phyloP scores from a whole-genome alignment of 2,113 vertebrate genomes.

The Mustelus asterias region DNA sequence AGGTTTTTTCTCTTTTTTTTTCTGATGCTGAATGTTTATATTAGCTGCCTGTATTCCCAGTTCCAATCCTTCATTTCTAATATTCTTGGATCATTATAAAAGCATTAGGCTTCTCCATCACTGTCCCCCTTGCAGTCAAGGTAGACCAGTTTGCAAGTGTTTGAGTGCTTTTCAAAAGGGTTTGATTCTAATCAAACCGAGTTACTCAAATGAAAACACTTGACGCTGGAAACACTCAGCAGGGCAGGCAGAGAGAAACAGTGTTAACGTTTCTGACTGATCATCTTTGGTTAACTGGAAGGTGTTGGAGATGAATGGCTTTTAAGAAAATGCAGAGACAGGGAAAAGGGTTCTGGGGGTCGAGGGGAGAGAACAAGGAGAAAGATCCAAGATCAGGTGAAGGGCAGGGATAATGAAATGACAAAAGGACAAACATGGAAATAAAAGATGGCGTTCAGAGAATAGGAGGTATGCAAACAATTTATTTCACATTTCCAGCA shows the following conservation, averaged over 20 bases:
- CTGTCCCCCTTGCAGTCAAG: background rate
- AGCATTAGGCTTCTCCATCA: background rate
- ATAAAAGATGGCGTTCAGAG: background rate
- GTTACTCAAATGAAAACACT: background rate
- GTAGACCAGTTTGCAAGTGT: background rate
- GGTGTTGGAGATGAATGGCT: background rate
- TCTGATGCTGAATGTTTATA: background rate
- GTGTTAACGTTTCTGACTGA: background rate
- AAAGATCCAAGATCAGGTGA: background rate
- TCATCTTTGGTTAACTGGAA: background rate
- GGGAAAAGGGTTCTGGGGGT: background rate
- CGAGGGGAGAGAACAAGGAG: background rate
- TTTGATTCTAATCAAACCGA: background rate
- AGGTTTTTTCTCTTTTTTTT: background rate
- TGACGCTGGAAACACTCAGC: background rate
- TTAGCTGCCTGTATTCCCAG: background rate
- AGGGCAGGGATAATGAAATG: background rate
- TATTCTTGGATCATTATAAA: constrained; percentile 10
- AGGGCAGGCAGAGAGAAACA: background rate
- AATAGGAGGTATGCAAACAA: background rate
- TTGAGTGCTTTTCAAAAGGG: background rate
- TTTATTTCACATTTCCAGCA: background rate
- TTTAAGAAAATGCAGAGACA: background rate
- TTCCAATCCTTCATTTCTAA: background rate
- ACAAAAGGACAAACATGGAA: background rate